Evolutionary conservation across 2,797 vertebrate species (phyloP), one percentile per base, ranked within the genome.

Genomic region (Muscicapa comitata): DNA sequence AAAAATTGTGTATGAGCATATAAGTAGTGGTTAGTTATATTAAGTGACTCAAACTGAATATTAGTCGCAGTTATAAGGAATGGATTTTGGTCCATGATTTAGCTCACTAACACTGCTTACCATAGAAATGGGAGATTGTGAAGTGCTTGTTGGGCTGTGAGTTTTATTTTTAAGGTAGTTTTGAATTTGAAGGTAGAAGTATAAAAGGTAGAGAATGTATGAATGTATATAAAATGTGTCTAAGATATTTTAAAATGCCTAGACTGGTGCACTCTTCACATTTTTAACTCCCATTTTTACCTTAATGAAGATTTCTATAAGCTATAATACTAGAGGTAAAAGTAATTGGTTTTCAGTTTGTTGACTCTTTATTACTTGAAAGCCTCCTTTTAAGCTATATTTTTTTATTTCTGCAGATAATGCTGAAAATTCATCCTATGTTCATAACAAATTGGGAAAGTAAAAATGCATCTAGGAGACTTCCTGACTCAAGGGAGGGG

Each of bases 401-500:
- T n/a, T n/a, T n/a, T n/a, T n/a, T n/a, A 54, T 85, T 91, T 93
- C 73, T 97, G 62, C 33, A 75, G 68, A 51, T 93, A 75, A 25
- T 57, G n/a, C 70, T 83, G 70, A 58, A 81, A 72, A 81, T 88
- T 77, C 7, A 38, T 94, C 80, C 58, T 90, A 45, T 29, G 25
- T 91, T 95, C 40, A 63, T 95, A 96, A 94, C 92, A 94, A 96
- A 88, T 76, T 96, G 73, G 87, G 91, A 96, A 97, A 94, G 93
- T 84, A 95, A 95, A 97, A 97, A 95, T 94, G 88, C 82, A 96
- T 97, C 94, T 94, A 90, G 81, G 97, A 97, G 92, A 97, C 94
- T 97, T 98, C 97, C 97, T 97, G 96, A 93, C 80, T 96, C 80
- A 95, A 94, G 97, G 97, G 97, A 98, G 96, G 96, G 89, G 97